Base-by-base conservation (phyloP, 2,797 vertebrate genomes). In the Luscinia luscinia region DNA sequence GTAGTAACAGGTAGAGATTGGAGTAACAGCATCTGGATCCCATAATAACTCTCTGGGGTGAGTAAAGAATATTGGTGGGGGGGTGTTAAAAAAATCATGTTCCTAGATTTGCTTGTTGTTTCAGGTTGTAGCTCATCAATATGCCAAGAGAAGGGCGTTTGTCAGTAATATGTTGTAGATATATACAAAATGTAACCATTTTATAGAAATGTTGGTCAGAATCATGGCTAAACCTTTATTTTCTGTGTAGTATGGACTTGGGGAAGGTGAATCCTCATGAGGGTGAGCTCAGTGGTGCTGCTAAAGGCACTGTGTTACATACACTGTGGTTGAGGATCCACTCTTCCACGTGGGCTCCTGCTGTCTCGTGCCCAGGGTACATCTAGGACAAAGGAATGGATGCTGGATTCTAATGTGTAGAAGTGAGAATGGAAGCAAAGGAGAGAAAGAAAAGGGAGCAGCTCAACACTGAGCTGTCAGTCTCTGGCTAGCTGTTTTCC, bases 321-420 rank as follows among this genome's bases (percentile, higher is more conserved):
- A 28, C 0, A 0, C 21, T 46, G 26, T 51, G 20, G 27, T 34
- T 55, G 74, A 92, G 34, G 26, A 41, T 41, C 49, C 46, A 9
- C 17, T 75, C 12, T 3, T 75, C 28, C 52, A 38, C 43, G n/a
- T 59, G 70, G 8, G 22, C 26, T 69, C 15, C 21, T 63, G 22
- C 21, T 66, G 24, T 18, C 69, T 83, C 0, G 0, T 58, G 24
- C 2, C 3, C 15, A 2, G 34, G 21, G 51, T 62, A 7, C 34
- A 7, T 40, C 63, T 84, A 81, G 75, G 45, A 80, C 81, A 34
- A 52, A 79, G 83, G 82, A 93, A 16, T 55, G 76, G 38, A 38
- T 48, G 28, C 89, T 59, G 62, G 27, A 38, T 48, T 93, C 12
- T 28, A 58, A 80, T 51, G 12, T 11, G 8, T 34, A 54, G 59